These are phyloP conservation scores for Danio rerio DNA, from an alignment of 2,113 vertebrate genomes.

Conservation along the genomic window GRCz12tu NC_133191.1:22930501-22931000, in stretches of 20 bases:
- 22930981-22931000: conserved; percentile 23
- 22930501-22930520: not conserved
- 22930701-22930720: conserved; percentile 12
- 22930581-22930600: not conserved
- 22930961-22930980: conserved; percentile 29
- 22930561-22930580: not conserved
- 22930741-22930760: not conserved
- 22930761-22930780: not conserved
- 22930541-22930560: not conserved
- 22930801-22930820: not conserved
- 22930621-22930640: not conserved
- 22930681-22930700: not conserved
- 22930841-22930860: conserved; percentile 8
- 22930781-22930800: not conserved
- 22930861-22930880: not conserved
- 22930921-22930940: not conserved
- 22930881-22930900: not conserved
- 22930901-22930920: not conserved
- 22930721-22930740: not conserved
- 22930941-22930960: conserved; percentile 10
- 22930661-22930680: not conserved
- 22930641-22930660: not conserved
- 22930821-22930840: not conserved
- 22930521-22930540: not conserved
- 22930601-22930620: conserved; percentile 20